Base-by-base conservation (phyloP, 2,113 vertebrate species). In the Oreamnos americanus region DNA sequence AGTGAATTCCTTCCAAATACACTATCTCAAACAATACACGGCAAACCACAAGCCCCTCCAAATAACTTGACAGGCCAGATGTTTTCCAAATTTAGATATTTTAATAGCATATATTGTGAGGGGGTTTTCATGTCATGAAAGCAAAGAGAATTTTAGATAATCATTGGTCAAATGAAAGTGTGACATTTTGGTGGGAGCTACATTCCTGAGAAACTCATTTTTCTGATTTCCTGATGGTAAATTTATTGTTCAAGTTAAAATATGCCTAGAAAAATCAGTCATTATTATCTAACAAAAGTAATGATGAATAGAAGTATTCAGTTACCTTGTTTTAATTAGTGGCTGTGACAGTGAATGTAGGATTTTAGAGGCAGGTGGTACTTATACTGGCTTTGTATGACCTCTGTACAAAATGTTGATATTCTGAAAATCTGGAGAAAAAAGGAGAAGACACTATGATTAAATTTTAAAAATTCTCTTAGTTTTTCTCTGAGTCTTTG, bases 41-140 rank as follows among this genome's bases (percentile, higher is more conserved):
- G 91, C 92, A 96, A 91, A 90, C 33, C 79, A 88, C 64, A 96
- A 91, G 13, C 36, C 55, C 71, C 23, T 33, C 36, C 53, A 90
- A 92, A 97, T 90, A 97, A 94, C 91, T 87, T 90, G 53, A 84
- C 47, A 87, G 74, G 7, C 58, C 95, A 97, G 57, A 94, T 96
- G 89, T 60, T 96, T 97, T 91, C 78, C 78, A 97, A 98, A 96
- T 96, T 90, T 94, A 98, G 95, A 84, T 33, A 86, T 67, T 94
- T 96, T 93, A 82, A 90, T 95, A 90, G 43, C 17, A 85, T 91
- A 89, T 36, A 94, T 95, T 96, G 90, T 97, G 58, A 94, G 91
- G 71, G 36, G 19, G 87, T 90, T 96, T 91, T 96, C 64, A 88
- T 95, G 53, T 47, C 25, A 92, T 85, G 43, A 93, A 94, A 86